phyloP scores from a whole-genome alignment of 2,113 vertebrate genomes.

The Panthera tigris region DNA sequence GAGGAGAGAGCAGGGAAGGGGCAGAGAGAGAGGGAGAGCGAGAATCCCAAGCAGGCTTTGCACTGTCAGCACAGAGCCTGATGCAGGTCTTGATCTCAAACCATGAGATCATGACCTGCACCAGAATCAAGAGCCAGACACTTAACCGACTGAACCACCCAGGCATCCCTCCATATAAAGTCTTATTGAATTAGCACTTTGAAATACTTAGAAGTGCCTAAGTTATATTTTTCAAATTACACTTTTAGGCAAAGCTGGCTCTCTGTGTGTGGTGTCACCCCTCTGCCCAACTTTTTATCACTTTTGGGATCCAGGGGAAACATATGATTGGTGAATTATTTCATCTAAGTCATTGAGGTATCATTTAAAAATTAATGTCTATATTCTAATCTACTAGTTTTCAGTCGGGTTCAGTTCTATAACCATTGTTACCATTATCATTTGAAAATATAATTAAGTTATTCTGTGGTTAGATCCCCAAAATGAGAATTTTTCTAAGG shows the following conservation, averaged over 20 bases:
- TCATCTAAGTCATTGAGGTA: neutral
- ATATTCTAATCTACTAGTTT: neutral
- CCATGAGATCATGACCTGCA: too few relatives aligned
- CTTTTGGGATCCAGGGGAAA: neutral
- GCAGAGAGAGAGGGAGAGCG: too few relatives aligned
- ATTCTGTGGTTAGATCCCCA: neutral
- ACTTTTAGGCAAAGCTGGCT: neutral
- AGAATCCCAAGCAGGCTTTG: too few relatives aligned
- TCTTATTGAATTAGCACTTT: neutral
- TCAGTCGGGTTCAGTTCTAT: conserved; percentile 22
- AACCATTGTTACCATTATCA: neutral
- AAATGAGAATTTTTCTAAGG: neutral
- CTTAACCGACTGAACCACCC: too few relatives aligned
- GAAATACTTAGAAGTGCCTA: neutral
- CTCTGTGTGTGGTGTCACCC: neutral
- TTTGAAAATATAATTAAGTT: conserved; percentile 13
- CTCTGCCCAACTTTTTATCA: neutral
- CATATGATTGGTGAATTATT: neutral
- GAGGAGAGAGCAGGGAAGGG: too few relatives aligned
- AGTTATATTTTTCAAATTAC: neutral
- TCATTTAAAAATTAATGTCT: neutral
- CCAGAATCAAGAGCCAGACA: too few relatives aligned
- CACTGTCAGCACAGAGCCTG: too few relatives aligned
- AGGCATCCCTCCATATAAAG: neutral
- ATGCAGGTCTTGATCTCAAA: too few relatives aligned